A percentile compares a stretch with the other conserved stretches of the same genome.
These are phyloP conservation scores for Fundulus diaphanus DNA, from an alignment of 2,797 vertebrate species.

Conservation along the genomic window DNA sequence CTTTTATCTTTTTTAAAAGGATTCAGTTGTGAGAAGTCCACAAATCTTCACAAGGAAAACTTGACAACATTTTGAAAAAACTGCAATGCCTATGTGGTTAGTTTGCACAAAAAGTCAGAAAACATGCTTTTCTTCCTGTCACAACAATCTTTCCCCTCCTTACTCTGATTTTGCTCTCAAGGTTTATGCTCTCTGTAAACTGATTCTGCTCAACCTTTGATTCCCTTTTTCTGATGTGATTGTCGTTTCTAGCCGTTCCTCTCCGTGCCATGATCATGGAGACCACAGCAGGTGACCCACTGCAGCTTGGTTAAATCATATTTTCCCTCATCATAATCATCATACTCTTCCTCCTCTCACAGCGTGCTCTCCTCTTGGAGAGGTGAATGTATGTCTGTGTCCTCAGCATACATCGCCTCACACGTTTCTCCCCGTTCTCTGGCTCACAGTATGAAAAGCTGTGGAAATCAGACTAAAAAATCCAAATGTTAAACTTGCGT, in stretches of 20 bases:
- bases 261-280: conserved; percentile 96
- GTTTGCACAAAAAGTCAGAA: neutral
- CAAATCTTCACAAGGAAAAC: too few relatives aligned
- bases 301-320: conserved; percentile 81
- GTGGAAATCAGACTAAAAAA: neutral
- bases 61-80: too few relatives aligned
- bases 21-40: too few relatives aligned
- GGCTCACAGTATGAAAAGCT: neutral
- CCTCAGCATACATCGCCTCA: conserved; percentile 56
- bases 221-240: conserved; percentile 78
- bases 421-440: neutral
- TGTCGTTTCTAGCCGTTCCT: conserved; percentile 91
- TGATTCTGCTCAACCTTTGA: conserved; percentile 33
- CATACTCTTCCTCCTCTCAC: conserved; percentile 41
- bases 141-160: neutral
- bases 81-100: neutral
- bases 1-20: too few relatives aligned
- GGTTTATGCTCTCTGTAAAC: conserved; percentile 15
- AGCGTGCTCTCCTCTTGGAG: conserved; percentile 70
- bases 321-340: conserved; percentile 42
- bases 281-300: conserved; percentile 98
- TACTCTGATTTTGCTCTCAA: conserved; percentile 13
- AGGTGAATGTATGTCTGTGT: conserved; percentile 64
- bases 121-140: neutral
- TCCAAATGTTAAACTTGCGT: neutral